Base-by-base conservation (phyloP, 2,797 vertebrate species). In the Acipenser transmontanus region DNA sequence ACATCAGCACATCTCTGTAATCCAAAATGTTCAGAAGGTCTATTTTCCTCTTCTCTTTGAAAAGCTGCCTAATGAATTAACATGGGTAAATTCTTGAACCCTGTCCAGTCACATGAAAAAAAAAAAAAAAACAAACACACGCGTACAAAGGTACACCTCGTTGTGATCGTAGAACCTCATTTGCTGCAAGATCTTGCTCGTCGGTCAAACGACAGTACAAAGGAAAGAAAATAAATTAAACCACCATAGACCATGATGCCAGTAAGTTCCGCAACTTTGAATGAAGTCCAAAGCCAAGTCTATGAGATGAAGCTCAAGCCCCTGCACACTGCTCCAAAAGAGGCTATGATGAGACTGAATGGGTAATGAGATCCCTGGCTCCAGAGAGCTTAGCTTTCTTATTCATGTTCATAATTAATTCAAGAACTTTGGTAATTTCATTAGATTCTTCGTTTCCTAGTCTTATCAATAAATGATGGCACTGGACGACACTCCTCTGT, bases 401-500 rank as follows among this genome's bases (percentile, higher is more conserved):
- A 92, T 93, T 94, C 93, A 85, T 88, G 89, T 92, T 96, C 93
- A 98, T 98, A 93, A 98, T 96, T 98, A 95, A 98, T 98, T 98
- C 94, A 98, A 84, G 80, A 94, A 93, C 93, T 92, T 92, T 97
- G 95, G 97, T 98, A 92, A 98, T 98, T 96, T 98, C 94, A 98
- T 97, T 96, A 97, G 91, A 85, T 89, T 87, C 80, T 75, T 85
- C 79, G 81, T 92, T 87, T 87, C 85, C 87, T 84, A 83, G 86
- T 86, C 89, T 88, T 91, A 95, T 97, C 91, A 97, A 97, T 98
- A 97, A 98, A 96, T 94, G 88, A 98, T 95, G 89, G 89, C 83
- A 83, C 89, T 80, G 91, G 92, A 94, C 34, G 80, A 76, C 87
- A 86, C 78, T 92, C 87, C 88, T 90, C 79, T 70, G 81, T 66